phyloP scores from a whole-genome alignment of 2,888 invertebrate species.

The Eupithecia exiguata region DNA sequence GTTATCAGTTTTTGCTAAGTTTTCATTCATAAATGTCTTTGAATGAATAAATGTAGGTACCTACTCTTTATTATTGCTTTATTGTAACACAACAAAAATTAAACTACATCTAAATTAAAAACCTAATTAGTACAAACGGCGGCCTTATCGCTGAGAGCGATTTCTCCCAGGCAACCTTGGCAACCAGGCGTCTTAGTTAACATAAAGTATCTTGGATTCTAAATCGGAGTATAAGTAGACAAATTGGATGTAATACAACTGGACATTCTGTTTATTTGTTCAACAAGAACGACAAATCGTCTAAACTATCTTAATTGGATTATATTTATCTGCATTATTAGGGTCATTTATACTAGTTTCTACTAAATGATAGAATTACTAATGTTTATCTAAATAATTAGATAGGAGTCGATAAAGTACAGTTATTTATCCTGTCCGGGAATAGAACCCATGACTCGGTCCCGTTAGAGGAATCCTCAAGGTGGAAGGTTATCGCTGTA shows the following conservation, averaged over 20 bases:
- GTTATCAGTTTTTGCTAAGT: too few species aligned
- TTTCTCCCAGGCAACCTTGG: too few species aligned
- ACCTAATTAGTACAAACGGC: too few species aligned
- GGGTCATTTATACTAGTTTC: not conserved
- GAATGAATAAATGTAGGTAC: too few species aligned
- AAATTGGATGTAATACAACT: not conserved
- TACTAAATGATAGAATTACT: not conserved
- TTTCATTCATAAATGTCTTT: too few species aligned
- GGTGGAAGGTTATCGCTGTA: slow-evolving; percentile 12
- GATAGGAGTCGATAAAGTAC: slow-evolving; percentile 3
- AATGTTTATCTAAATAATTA: slow-evolving; percentile 1
- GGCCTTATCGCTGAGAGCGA: too few species aligned
- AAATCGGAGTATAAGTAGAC: too few species aligned
- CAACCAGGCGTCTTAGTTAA: too few species aligned
- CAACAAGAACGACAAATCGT: slow-evolving; percentile 1
- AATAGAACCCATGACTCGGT: slow-evolving; percentile 6
- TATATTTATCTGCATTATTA: not conserved
- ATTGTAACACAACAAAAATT: too few species aligned
- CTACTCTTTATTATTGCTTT: too few species aligned
- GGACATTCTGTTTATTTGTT: not conserved
- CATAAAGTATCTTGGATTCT: too few species aligned
- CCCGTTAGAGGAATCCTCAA: not conserved
- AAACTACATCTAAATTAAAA: too few species aligned
- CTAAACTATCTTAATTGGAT: not conserved
- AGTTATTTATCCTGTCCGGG: slow-evolving; percentile 9